A percentile compares a stretch with the other conserved stretches of the same genome.
These are phyloP conservation scores for Podarcis siculus DNA, from an alignment of 2,797 vertebrate species.

Conservation along the genomic window DNA sequence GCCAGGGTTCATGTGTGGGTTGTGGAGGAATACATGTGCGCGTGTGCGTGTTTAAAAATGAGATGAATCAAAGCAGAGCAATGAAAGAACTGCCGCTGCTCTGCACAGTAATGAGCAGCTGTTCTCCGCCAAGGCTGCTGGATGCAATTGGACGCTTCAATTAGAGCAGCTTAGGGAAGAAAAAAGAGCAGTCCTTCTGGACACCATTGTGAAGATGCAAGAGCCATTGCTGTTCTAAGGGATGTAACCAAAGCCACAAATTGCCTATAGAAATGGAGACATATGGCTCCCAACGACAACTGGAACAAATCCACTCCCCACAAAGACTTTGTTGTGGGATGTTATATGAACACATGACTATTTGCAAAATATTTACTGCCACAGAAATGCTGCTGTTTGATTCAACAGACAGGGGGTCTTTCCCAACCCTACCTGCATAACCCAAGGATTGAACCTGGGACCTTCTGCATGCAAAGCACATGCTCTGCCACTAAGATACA, in stretches of 20 bases:
- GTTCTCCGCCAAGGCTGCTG: slow-evolving; percentile 36
- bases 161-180: slow-evolving; percentile 5
- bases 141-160: slow-evolving; percentile 25
- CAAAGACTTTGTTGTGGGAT: neutral
- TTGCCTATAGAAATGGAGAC: neutral
- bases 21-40: neutral
- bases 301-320: neutral
- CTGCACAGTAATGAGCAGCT: slow-evolving; percentile 49
- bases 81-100: slow-evolving; percentile 42
- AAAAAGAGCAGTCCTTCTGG: slow-evolving; percentile 2
- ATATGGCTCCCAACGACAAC: slow-evolving; percentile 5
- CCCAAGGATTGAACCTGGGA: no score
- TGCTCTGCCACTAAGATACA: neutral
- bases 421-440: no score
- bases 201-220: slow-evolving; percentile 9
- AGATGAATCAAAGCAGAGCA: slow-evolving; percentile 49
- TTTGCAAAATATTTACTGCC: slow-evolving; percentile 7
- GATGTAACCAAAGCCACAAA: slow-evolving; percentile 7
- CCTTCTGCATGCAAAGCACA: no score
- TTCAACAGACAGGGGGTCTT: no score
- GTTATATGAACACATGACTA: neutral
- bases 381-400: neutral
- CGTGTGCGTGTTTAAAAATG: slow-evolving; percentile 18
- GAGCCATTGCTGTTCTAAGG: neutral
- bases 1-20: neutral